Percentiles rank a stretch among this genome's conserved stretches.
Conservation (phyloP, 2,113 vertebrate genomes). For the Micronycteris hirsuta region DNA sequence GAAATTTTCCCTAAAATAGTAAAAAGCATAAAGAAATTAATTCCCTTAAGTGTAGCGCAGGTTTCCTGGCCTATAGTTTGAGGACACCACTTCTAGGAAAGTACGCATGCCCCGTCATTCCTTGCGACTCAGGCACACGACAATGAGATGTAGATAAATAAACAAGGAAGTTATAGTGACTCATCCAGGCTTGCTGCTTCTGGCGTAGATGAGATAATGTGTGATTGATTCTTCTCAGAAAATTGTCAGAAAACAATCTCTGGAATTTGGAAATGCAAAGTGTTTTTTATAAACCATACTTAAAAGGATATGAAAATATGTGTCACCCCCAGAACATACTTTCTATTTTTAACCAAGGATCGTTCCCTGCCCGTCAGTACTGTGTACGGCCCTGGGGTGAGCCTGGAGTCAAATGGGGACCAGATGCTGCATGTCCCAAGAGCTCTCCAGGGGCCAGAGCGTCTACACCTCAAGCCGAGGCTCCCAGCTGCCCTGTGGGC, state of each 20-base stretch:
- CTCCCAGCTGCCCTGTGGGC: neutral
- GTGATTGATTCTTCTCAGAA: neutral
- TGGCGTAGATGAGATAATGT: neutral
- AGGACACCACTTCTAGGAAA: neutral
- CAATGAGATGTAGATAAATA: neutral
- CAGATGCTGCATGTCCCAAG: neutral
- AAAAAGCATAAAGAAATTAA: neutral
- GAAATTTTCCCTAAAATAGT: neutral
- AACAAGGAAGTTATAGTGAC: neutral
- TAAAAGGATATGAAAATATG: neutral
- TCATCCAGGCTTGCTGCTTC: neutral
- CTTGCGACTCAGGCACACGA: neutral
- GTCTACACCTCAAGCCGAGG: neutral
- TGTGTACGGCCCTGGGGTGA: neutral
- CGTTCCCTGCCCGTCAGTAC: neutral
- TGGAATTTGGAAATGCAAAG: neutral
- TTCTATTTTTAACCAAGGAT: neutral
- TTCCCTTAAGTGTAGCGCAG: neutral
- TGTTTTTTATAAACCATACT: neutral
- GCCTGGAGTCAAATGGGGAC: neutral
- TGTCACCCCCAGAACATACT: neutral
- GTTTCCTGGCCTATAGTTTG: neutral
- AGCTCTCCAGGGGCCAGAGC: neutral
- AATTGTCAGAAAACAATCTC: neutral
- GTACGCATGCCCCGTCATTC: neutral